Evolutionary conservation across 2,888 invertebrate genomes (phyloP).

Genomic region (Sinohyriopsis cumingii): DNA sequence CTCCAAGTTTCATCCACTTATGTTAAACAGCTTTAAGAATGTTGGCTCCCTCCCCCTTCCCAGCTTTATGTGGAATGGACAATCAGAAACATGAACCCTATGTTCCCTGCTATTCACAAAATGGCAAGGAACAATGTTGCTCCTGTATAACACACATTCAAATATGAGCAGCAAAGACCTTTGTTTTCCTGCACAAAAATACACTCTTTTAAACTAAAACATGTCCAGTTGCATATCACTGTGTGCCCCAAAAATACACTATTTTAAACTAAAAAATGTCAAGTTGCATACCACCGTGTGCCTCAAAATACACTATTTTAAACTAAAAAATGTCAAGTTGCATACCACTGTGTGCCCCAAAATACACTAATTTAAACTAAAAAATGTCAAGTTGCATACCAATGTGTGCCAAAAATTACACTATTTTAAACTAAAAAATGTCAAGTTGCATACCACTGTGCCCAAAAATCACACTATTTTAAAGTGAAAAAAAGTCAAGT

Average conservation of each 20-base stretch:
- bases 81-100: too few relatives aligned
- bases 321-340: neutral
- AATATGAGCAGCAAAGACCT: neutral
- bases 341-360: constrained; percentile 68
- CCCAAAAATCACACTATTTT: neutral
- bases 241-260: neutral
- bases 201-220: too few relatives aligned
- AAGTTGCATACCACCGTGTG: neutral
- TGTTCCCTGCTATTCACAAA: too few relatives aligned
- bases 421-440: neutral
- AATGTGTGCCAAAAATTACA: neutral
- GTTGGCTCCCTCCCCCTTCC: too few relatives aligned
- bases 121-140: too few relatives aligned
- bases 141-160: too few relatives aligned
- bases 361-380: neutral
- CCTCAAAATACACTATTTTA: neutral
- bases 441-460: neutral
- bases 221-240: neutral
- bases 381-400: neutral
- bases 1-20: too few relatives aligned
- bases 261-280: neutral
- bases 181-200: neutral
- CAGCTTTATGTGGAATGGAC: too few relatives aligned
- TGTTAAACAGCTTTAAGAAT: too few relatives aligned
- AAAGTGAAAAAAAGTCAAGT: neutral